Percentiles rank a stretch among this genome's conserved stretches.
These are phyloP conservation scores for Lycodopsis pacificus DNA, from an alignment of 2,797 vertebrate species.

Conservation along the genomic window DNA sequence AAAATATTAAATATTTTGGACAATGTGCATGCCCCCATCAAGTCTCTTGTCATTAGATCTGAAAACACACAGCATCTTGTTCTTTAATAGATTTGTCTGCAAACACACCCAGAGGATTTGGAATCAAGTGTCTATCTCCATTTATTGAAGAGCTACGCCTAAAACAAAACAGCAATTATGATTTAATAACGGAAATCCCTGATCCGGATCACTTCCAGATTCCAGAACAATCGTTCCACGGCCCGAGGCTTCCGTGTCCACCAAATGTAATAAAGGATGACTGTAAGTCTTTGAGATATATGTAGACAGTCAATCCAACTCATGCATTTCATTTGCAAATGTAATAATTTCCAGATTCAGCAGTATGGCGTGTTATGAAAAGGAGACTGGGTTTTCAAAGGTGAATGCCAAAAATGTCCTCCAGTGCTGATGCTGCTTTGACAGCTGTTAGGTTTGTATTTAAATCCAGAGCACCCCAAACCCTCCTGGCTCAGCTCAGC, in stretches of 20 bases:
- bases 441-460: slow-evolving; percentile 14
- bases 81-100: slow-evolving; percentile 30
- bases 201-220: slow-evolving; percentile 59
- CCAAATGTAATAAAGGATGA: slow-evolving; percentile 54
- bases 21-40: background rate
- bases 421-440: slow-evolving; percentile 5
- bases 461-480: background rate
- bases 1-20: slow-evolving; percentile 8
- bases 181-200: slow-evolving; percentile 56
- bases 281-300: slow-evolving; percentile 48
- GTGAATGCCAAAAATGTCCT: slow-evolving; percentile 10
- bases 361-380: slow-evolving; percentile 16
- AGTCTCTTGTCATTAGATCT: background rate
- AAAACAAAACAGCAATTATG: slow-evolving; percentile 63
- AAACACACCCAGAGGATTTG: slow-evolving; percentile 33
- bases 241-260: slow-evolving; percentile 46
- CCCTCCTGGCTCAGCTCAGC: too few species aligned
- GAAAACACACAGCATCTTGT: background rate
- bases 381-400: slow-evolving; percentile 10
- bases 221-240: slow-evolving; percentile 48
- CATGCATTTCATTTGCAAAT: slow-evolving; percentile 56
- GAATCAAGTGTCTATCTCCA: slow-evolving; percentile 50
- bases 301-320: slow-evolving; percentile 47
- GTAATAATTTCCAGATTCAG: slow-evolving; percentile 46
- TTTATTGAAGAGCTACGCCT: slow-evolving; percentile 35